Evolutionary conservation across 2,888 invertebrate genomes (phyloP).

Genomic region (Rhynchonema sp.): DNA sequence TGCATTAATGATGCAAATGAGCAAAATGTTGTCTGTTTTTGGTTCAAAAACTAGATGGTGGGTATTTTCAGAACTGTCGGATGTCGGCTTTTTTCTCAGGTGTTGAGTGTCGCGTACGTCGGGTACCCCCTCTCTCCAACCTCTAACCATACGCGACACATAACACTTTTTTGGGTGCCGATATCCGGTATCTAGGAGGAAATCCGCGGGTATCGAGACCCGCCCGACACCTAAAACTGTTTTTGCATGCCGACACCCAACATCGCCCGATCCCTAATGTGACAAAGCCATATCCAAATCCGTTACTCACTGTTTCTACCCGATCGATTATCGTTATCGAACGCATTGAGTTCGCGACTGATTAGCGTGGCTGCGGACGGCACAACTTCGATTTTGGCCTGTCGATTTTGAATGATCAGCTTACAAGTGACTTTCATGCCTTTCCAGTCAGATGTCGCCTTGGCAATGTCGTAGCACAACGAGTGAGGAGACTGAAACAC

Average conservation of each 20-base stretch:
- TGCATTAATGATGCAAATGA: too few species aligned
- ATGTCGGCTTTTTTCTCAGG: too few species aligned
- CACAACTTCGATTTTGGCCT: constrained; percentile 66
- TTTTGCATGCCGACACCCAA: too few species aligned
- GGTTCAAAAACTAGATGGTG: too few species aligned
- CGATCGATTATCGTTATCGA: neutral
- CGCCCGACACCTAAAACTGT: too few species aligned
- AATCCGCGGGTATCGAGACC: too few species aligned
- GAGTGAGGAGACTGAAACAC: neutral
- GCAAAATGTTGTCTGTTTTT: too few species aligned
- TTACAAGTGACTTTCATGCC: constrained; percentile 59
- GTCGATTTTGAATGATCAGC: constrained; percentile 86
- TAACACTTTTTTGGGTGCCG: too few species aligned
- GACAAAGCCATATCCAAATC: neutral
- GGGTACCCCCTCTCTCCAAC: neutral
- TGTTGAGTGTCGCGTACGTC: too few species aligned
- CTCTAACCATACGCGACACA: neutral
- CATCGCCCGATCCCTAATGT: too few species aligned
- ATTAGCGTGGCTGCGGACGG: neutral
- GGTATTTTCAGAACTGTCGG: too few species aligned
- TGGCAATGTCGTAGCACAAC: neutral
- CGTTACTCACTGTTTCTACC: neutral
- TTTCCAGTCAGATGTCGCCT: neutral
- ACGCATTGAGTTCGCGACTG: neutral
- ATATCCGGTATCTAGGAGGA: too few species aligned